Evolutionary conservation across 2,888 invertebrate genomes (phyloP), one percentile per base, ranked within the genome.

Genomic region (Mesodorylaimus sp.): DNA sequence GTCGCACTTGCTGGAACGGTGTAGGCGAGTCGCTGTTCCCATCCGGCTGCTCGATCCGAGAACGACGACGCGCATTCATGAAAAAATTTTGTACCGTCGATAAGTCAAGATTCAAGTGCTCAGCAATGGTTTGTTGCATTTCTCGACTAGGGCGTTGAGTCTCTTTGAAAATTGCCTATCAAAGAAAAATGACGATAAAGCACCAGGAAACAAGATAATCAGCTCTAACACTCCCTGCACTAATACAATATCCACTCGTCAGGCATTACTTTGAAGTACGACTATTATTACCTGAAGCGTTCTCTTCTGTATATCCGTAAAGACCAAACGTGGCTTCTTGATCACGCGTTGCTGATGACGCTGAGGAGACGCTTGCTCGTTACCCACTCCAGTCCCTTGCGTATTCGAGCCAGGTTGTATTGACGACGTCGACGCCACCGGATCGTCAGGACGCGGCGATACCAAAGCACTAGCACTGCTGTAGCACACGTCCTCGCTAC

Each of bases 51-150:
- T 42, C 47, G 41, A n/a, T 21, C 2, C 52, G 38, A 3, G 29
- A 56, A 19, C 59, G 55, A 23, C 59, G 50, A 10, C 56, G 52
- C 10, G 56, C 56, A 48, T 56, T 56, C 59, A 59, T 59, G 54
- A 59, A 59, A 53, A 59, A 59, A 47, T 59, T 59, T 45, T 21
- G 58, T 52, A 64, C 64, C 7, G 64, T 64, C n/a, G 62, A 60
- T 3, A 59, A 55, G 48, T 64, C 64, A 5, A 64, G 58, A 29
- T 55, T 52, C 36, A 64, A 52, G 51, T 63, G 62, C 53, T 60
- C 60, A 7, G 64, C 60, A 43, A 64, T 64, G 25, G 61, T 62
- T 41, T 59, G 50, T 47, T 64, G 64, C 61, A 64, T 60, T 48
- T 64, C 64, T 7, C 61, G 54, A 13, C 60, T 60, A 1, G 64